These are phyloP conservation scores for Trichacis sp. DNA, from an alignment of 2,888 invertebrate genomes.

Conservation along the genomic window DNA sequence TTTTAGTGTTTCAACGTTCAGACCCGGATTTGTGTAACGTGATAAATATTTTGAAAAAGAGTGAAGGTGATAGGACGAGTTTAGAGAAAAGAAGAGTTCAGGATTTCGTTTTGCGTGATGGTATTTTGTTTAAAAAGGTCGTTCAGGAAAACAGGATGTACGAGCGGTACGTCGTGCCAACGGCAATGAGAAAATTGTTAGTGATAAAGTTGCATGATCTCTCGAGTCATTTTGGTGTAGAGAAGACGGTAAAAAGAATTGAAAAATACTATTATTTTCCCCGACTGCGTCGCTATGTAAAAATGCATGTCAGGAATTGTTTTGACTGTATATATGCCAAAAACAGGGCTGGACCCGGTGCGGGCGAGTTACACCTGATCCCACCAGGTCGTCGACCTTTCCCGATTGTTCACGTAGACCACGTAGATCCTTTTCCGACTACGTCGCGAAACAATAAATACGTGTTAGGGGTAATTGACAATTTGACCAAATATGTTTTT, in stretches of 20 bases:
- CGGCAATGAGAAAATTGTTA: neutral
- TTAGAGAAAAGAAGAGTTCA: no score
- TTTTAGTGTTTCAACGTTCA: no score
- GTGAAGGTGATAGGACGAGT: no score
- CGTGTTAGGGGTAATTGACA: neutral
- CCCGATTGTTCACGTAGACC: conserved; percentile 41
- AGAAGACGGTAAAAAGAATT: conserved; percentile 23
- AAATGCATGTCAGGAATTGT: conserved; percentile 13
- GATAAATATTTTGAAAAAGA: no score
- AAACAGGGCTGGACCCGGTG: conserved; percentile 30
- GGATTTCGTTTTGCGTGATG: no score
- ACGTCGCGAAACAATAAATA: conserved; percentile 2
- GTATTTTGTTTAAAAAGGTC: no score
- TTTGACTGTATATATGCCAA: conserved; percentile 11
- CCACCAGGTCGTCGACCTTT: conserved; percentile 43
- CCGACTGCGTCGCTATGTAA: conserved; percentile 15
- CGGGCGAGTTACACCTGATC: conserved; percentile 42
- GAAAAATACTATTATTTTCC: conserved; percentile 29
- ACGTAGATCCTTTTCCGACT: conserved; percentile 35
- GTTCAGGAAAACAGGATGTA: no score
- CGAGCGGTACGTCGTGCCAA: conserved; percentile 6
- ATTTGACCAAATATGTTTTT: conserved; percentile 10
- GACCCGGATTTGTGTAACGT: no score
- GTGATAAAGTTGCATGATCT: conserved; percentile 10
- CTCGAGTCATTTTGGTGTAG: conserved; percentile 36